A percentile compares a stretch with the other conserved stretches of the same genome.
These are phyloP conservation scores for Bactericera cockerelli DNA, from an alignment of 1,140 invertebrate species.

Conservation along the genomic window DNA sequence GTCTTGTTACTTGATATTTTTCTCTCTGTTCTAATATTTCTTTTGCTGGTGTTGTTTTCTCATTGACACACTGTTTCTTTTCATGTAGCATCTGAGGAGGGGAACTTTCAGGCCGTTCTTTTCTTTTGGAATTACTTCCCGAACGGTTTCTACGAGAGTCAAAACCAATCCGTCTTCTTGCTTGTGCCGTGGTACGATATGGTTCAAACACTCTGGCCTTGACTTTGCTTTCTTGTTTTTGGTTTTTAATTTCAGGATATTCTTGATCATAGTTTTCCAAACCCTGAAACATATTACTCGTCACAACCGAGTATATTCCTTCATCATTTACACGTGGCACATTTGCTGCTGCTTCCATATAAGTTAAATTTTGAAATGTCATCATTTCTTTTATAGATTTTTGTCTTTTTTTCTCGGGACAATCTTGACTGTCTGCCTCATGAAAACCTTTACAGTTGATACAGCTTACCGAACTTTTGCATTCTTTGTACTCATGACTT, in stretches of 20 bases:
- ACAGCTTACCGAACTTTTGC: not conserved
- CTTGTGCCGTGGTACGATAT: not conserved
- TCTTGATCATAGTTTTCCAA: too few relatives aligned
- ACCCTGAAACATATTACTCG: too few relatives aligned
- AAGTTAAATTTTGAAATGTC: not conserved
- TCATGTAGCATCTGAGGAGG: too few relatives aligned
- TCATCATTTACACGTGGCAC: not conserved
- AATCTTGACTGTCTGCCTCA: not conserved
- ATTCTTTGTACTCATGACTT: not conserved
- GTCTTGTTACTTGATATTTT: too few relatives aligned
- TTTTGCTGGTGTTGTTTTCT: too few relatives aligned
- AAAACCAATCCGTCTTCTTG: too few relatives aligned
- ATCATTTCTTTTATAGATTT: not conserved
- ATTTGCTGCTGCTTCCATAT: not conserved
- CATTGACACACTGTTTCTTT: too few relatives aligned
- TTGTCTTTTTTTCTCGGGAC: not conserved
- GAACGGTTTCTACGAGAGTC: too few relatives aligned
- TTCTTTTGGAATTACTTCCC: too few relatives aligned
- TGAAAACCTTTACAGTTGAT: not conserved
- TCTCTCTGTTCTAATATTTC: too few relatives aligned
- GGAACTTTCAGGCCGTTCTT: too few relatives aligned
- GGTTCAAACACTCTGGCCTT: not conserved
- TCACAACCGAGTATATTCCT: not conserved
- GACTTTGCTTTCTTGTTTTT: not conserved
- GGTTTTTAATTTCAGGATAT: too few relatives aligned